Conservation (phyloP, 2,113 vertebrate genomes). For the Tapirus terrestris region DNA sequence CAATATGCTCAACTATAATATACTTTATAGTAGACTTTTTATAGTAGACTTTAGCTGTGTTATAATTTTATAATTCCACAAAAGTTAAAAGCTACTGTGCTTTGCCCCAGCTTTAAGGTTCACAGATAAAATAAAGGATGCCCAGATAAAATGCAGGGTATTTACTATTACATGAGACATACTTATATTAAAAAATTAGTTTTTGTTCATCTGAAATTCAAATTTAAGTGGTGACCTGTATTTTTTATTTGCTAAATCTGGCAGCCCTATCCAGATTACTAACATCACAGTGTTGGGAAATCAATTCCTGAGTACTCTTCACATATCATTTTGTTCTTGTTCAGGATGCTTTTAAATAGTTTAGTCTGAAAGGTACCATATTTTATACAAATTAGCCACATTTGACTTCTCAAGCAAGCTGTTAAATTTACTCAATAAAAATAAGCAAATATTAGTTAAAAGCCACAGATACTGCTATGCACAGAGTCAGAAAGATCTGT, state of each 20-base stretch:
- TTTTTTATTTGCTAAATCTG: conserved; percentile 32
- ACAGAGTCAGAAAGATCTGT: conserved; percentile 57
- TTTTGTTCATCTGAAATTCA: conserved; percentile 28
- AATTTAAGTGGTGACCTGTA: neutral
- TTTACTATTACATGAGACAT: neutral
- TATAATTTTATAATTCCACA: neutral
- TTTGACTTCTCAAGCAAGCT: conserved; percentile 48
- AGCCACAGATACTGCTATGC: neutral
- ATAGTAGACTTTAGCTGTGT: neutral
- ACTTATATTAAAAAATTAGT: neutral
- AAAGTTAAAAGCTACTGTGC: neutral
- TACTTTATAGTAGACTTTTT: too few species aligned
- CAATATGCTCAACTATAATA: neutral
- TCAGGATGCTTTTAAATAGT: neutral
- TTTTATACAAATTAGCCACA: conserved; percentile 36
- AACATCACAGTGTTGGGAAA: neutral
- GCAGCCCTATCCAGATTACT: neutral
- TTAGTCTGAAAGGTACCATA: neutral
- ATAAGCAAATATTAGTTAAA: conserved; percentile 52
- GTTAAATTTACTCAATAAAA: conserved; percentile 59
- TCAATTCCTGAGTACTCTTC: neutral
- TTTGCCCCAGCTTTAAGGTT: neutral
- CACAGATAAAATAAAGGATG: neutral
- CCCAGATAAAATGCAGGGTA: neutral
- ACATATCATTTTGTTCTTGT: neutral